Percentiles rank a stretch among this genome's conserved stretches.
Evolutionary conservation across 2,113 vertebrate genomes (phyloP).

Genomic region (Pterocles burchelli): DNA sequence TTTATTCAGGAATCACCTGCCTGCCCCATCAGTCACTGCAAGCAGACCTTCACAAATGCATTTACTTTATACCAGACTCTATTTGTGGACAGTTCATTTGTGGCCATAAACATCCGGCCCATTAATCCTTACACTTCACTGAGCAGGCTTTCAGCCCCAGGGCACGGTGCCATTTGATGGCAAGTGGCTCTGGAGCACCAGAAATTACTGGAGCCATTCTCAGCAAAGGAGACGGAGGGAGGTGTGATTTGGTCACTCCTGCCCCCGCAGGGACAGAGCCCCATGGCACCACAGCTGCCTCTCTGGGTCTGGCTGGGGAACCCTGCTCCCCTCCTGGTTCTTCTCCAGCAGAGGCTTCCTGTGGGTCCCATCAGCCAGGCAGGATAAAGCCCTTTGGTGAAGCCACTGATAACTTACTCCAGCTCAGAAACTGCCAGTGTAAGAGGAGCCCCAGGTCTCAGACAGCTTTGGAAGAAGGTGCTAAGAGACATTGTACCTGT

Average conservation of each 20-base stretch:
- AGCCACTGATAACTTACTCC: neutral
- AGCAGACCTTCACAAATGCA: neutral
- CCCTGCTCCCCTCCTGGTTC: neutral
- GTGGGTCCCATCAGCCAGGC: rapidly evolving
- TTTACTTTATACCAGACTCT: neutral
- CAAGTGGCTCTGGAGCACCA: neutral
- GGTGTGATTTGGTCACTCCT: rapidly evolving
- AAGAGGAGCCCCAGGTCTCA: neutral
- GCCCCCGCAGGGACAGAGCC: neutral
- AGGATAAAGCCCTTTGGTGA: neutral
- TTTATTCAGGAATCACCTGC: neutral
- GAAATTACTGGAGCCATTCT: neutral
- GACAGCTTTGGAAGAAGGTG: neutral
- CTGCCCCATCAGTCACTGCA: neutral
- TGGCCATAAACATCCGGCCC: neutral
- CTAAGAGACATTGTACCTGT: neutral
- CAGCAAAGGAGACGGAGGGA: neutral
- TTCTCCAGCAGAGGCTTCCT: neutral
- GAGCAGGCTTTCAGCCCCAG: neutral
- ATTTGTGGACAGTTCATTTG: neutral
- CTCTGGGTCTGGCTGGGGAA: rapidly evolving
- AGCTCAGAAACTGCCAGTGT: neutral
- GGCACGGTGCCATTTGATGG: rapidly evolving
- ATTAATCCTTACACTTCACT: neutral
- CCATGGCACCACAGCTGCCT: neutral